phyloP scores from a whole-genome alignment of 2,888 invertebrate species.

The Philhelius pedissequus region DNA sequence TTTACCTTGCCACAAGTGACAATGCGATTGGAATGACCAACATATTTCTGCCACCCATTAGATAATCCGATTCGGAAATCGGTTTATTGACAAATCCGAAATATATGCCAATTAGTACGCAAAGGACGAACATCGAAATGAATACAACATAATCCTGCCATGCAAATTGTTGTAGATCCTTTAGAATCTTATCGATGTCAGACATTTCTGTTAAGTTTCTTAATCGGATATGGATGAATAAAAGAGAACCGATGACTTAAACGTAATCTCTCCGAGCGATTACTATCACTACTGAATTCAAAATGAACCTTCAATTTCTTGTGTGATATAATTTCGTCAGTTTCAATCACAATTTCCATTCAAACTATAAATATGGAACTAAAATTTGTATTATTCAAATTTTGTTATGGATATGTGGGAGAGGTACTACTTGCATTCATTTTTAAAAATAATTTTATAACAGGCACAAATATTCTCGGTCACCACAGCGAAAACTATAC shows the following conservation, averaged over 20 bases:
- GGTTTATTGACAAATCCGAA: slow-evolving; percentile 86
- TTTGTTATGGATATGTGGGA: neutral
- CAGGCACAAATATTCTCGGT: neutral
- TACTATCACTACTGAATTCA: neutral
- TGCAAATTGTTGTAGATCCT: slow-evolving; percentile 76
- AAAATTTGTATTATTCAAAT: slow-evolving; percentile 23
- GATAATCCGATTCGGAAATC: slow-evolving; percentile 84
- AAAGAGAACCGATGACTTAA: neutral
- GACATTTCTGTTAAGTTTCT: slow-evolving; percentile 71
- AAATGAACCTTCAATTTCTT: neutral
- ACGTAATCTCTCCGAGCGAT: slow-evolving; percentile 5
- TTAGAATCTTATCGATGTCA: slow-evolving; percentile 76
- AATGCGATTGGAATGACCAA: slow-evolving; percentile 87
- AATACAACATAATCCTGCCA: slow-evolving; percentile 78
- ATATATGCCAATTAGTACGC: slow-evolving; percentile 87
- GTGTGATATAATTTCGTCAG: slow-evolving; percentile 22
- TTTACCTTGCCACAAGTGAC: slow-evolving; percentile 89
- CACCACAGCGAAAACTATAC: slow-evolving; percentile 3
- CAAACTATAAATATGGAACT: slow-evolving; percentile 55
- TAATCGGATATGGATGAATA: neutral
- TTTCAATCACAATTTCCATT: slow-evolving; percentile 56
- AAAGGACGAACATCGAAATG: slow-evolving; percentile 84
- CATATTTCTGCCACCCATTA: slow-evolving; percentile 91
- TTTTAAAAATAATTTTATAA: slow-evolving; percentile 9
- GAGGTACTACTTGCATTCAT: neutral